Conservation (phyloP, 2,888 invertebrate species). For the Seladonia tumulorum region DNA sequence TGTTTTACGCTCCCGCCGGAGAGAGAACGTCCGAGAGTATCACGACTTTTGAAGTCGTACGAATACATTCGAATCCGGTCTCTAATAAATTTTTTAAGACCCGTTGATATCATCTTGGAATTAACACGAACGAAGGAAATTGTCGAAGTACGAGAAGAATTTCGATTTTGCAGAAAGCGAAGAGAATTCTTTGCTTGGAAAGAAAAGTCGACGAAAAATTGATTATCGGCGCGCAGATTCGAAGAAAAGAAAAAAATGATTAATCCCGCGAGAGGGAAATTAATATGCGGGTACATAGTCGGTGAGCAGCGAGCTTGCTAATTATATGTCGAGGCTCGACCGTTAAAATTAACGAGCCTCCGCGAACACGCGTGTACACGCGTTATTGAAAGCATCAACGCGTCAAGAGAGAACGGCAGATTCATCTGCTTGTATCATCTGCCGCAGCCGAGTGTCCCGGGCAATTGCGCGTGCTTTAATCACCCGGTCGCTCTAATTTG, state of each 20-base stretch:
- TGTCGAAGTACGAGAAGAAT: too few relatives aligned
- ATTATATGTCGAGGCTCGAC: neutral
- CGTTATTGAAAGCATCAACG: constrained; percentile 1
- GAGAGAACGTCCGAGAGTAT: neutral
- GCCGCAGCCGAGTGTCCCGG: neutral
- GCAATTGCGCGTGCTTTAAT: neutral
- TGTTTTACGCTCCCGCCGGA: neutral
- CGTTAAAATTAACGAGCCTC: neutral
- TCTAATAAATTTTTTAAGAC: neutral
- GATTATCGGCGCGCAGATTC: neutral
- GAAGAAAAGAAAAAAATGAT: neutral
- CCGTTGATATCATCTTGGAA: neutral
- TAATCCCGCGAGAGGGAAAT: neutral
- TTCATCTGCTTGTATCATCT: neutral
- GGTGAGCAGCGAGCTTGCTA: neutral
- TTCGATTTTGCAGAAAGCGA: neutral
- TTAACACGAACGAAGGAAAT: neutral
- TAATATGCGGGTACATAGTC: neutral
- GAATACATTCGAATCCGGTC: neutral
- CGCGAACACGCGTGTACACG: neutral
- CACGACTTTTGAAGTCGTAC: neutral
- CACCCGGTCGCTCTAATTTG: neutral
- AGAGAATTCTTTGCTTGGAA: too few relatives aligned
- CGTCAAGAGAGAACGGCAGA: neutral
- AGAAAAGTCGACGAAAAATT: neutral